Evolutionary conservation across 2,113 vertebrate species (phyloP), one percentile per base, ranked within the genome.

Genomic region (Cochlearius cochlearius): DNA sequence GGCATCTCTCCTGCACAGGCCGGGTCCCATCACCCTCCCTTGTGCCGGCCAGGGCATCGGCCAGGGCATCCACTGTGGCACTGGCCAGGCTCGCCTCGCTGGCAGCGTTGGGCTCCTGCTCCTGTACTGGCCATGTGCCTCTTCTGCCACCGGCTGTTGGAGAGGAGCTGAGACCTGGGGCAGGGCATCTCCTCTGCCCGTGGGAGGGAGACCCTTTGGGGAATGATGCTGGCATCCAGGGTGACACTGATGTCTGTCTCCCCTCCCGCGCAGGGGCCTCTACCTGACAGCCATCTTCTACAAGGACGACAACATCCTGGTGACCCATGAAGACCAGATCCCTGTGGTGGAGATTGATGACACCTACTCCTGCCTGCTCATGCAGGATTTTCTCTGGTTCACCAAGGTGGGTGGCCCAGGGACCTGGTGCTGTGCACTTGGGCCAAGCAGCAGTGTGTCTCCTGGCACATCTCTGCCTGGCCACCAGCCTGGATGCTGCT

Each of bases 381-480:
- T 98, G 98, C 99, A 99, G 95, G 99, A 99, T 94, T 99, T 99
- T 94, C 98, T 99, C 41, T 99, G 99, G 99, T 99, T 99, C 93
- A 99, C 98, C 20, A 99, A 99, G 99, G 99, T 99, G 86, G 56
- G 82, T n/a, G 36, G 21, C 52, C 1, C 2, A 30, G 30, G 29
- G 39, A 49, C 21, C 15, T 17, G 29, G 63, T 32, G 26, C 52
- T 60, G 18, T 36, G 20, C 0, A 1, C 55, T 67, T 41, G 9
- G 32, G 32, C 39, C 23, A 0, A 3, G 58, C 41, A 66, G 52
- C 39, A 41, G 23, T 17, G 25, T 21, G 36, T 43, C 12, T 64
- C 12, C 39, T 47, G 34, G 19, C 20, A 67, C 20, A n/a, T 5
- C 4, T 8, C 9, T 72, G 26, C 22, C 22, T 49, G 43, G 39